These are phyloP conservation scores for Tadarida brasiliensis DNA, from an alignment of 2,797 vertebrate species.

Conservation along the genomic window DNA sequence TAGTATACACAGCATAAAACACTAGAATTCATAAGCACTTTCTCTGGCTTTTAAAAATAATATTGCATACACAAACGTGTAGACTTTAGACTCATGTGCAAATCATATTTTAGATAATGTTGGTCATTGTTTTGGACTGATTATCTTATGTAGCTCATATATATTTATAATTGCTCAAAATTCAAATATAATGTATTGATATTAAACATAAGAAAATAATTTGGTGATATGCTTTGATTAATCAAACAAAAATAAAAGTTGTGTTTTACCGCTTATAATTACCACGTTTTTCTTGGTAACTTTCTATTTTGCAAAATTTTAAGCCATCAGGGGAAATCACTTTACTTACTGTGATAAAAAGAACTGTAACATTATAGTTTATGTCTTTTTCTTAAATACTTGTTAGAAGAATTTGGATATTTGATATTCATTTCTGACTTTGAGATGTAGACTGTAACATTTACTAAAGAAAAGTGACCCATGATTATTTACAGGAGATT, in stretches of 20 bases:
- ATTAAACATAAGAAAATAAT: not conserved
- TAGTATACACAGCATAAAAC: conserved; percentile 61
- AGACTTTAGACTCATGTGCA: conserved; percentile 43
- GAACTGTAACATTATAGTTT: not conserved
- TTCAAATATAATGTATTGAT: conserved; percentile 31
- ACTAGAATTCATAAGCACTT: conserved; percentile 67
- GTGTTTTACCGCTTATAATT: conserved; percentile 17
- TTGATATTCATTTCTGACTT: conserved; percentile 58
- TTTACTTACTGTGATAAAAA: conserved; percentile 32
- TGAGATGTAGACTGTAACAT: conserved; percentile 61
- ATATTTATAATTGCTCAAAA: not conserved
- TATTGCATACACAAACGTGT: conserved; percentile 18
- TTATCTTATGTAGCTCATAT: conserved; percentile 11
- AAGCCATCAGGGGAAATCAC: not conserved
- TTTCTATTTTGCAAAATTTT: conserved; percentile 39
- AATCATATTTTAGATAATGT: conserved; percentile 37
- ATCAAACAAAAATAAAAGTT: conserved; percentile 46
- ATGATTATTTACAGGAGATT: conserved; percentile 72
- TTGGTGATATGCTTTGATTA: conserved; percentile 20
- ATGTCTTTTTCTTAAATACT: conserved; percentile 46
- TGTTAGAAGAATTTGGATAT: conserved; percentile 46
- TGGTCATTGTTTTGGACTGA: conserved; percentile 34
- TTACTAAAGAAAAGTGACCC: conserved; percentile 58
- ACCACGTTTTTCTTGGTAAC: conserved; percentile 16
- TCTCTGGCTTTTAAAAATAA: conserved; percentile 45